Conservation (phyloP, 2,113 vertebrate species). For the Sterrhoptilus dennistouni region DNA sequence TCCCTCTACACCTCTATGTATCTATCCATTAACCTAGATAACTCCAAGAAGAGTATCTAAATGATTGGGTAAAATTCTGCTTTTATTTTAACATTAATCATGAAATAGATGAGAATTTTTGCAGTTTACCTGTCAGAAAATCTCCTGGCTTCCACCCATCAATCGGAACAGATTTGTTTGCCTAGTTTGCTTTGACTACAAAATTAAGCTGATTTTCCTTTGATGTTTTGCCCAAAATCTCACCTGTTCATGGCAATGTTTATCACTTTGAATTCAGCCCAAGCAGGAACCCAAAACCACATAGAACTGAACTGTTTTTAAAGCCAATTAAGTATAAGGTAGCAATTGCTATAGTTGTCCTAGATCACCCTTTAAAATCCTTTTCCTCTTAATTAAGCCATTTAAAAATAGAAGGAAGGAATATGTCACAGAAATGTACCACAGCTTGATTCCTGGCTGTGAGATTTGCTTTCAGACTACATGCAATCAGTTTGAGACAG, state of each 20-base stretch:
- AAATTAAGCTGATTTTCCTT: neutral
- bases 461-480: neutral
- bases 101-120: neutral
- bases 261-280: neutral
- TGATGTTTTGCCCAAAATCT: neutral
- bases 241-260: neutral
- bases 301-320: neutral
- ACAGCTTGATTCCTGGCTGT: neutral
- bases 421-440: neutral
- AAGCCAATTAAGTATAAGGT: neutral
- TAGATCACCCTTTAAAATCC: neutral
- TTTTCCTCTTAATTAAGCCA: neutral
- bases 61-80: neutral
- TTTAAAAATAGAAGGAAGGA: neutral
- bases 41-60: neutral
- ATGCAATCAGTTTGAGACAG: neutral
- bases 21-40: neutral
- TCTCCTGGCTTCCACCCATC: neutral
- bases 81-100: neutral
- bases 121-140: neutral
- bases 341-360: neutral
- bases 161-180: neutral
- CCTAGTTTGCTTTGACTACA: neutral
- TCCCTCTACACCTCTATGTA: neutral
- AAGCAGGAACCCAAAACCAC: neutral